Conservation (phyloP, 2,113 vertebrate species). For the Brachionichthys hirsutus region DNA sequence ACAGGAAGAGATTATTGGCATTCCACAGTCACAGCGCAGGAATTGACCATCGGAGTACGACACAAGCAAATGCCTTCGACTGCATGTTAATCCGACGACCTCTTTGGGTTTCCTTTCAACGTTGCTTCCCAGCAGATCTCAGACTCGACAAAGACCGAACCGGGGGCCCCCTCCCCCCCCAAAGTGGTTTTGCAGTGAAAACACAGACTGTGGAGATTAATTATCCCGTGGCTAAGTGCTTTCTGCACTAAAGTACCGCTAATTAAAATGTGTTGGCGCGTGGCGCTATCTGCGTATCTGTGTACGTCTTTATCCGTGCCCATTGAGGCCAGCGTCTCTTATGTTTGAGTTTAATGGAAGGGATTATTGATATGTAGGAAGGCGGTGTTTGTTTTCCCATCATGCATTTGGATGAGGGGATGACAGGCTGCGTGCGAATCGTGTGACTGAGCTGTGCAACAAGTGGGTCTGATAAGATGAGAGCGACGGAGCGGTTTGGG, state of each 20-base stretch:
- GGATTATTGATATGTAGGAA: slow-evolving; percentile 47
- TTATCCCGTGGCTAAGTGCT: slow-evolving; percentile 48
- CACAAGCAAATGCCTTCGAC: slow-evolving; percentile 34
- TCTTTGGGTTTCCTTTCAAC: slow-evolving; percentile 34
- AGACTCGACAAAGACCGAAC: slow-evolving; percentile 26
- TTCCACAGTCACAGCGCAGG: slow-evolving; percentile 25
- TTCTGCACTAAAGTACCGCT: slow-evolving; percentile 48
- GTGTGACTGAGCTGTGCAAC: slow-evolving; percentile 29
- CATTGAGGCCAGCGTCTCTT: no score
- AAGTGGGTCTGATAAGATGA: slow-evolving; percentile 30
- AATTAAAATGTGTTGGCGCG: slow-evolving; percentile 59
- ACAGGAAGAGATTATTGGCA: slow-evolving; percentile 32
- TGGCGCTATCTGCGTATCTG: slow-evolving; percentile 22
- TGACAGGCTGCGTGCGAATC: slow-evolving; percentile 27
- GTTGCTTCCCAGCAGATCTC: slow-evolving; percentile 52
- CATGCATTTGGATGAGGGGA: slow-evolving; percentile 35
- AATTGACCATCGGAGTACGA: slow-evolving; percentile 31
- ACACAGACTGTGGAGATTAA: slow-evolving; percentile 54
- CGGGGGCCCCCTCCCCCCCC: slow-evolving; percentile 20
- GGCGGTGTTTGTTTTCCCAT: slow-evolving; percentile 27
- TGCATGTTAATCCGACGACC: slow-evolving; percentile 42
- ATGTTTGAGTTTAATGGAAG: slow-evolving; percentile 13
- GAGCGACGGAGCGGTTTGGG: slow-evolving; percentile 32
- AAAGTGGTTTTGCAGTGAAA: slow-evolving; percentile 38
- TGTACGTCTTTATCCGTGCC: slow-evolving; percentile 12